phyloP scores from a whole-genome alignment of 2,113 vertebrate species.

The Pseudois nayaur region DNA sequence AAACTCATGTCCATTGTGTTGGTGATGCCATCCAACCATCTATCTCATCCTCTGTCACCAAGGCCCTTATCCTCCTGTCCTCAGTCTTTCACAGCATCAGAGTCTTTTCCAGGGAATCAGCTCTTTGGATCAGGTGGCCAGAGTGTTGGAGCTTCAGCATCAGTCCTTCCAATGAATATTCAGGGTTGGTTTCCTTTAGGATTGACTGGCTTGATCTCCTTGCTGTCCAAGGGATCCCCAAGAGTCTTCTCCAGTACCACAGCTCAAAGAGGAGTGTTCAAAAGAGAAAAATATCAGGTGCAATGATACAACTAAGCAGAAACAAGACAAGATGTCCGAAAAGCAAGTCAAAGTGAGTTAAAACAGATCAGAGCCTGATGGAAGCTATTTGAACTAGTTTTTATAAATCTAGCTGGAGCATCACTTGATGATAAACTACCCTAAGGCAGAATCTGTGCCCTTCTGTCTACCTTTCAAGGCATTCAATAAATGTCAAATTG shows the following conservation, averaged over 20 bases:
- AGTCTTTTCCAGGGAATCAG: not conserved
- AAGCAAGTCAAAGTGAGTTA: not conserved
- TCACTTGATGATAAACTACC: not conserved
- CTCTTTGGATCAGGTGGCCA: not conserved
- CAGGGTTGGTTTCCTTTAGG: not conserved
- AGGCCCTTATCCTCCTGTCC: not conserved
- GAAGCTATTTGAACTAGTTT: not conserved
- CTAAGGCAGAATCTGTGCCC: not conserved
- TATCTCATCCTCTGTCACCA: not conserved
- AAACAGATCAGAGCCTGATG: not conserved
- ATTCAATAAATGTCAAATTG: not conserved
- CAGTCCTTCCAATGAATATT: not conserved
- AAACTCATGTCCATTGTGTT: not conserved
- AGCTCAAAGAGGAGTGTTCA: not conserved
- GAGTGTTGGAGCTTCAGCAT: not conserved
- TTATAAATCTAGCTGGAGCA: not conserved
- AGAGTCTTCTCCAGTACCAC: not conserved
- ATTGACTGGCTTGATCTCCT: not conserved
- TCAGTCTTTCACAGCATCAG: not conserved
- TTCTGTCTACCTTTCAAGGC: not conserved
- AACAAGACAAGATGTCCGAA: not conserved
- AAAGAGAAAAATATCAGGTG: not conserved
- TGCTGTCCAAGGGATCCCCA: not conserved
- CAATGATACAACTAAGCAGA: not conserved
- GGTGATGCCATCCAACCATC: not conserved